phyloP scores from a whole-genome alignment of 2,888 invertebrate species.

The Drosophila fungiperda region DNA sequence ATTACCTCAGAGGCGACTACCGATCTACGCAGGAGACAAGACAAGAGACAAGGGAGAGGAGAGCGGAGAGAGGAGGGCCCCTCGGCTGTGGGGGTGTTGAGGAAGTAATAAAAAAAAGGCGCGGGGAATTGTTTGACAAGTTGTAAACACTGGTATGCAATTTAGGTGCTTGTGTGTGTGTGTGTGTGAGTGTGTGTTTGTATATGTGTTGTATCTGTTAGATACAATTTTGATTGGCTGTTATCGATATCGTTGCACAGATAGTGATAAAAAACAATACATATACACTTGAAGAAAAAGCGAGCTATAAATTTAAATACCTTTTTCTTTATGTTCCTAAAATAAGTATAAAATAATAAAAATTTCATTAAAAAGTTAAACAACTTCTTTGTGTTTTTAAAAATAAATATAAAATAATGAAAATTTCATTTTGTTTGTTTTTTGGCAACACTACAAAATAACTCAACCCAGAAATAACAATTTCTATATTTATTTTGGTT shows the following conservation, averaged over 20 bases:
- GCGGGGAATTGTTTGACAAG: slow-evolving; percentile 61
- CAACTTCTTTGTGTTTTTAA: no score
- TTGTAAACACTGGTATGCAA: slow-evolving; percentile 79
- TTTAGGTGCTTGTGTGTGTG: slow-evolving; percentile 53
- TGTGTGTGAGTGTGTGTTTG: slow-evolving; percentile 16
- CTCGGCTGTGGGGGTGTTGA: background rate
- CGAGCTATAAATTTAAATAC: background rate
- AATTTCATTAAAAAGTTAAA: background rate
- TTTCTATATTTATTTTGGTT: background rate
- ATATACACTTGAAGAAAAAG: background rate
- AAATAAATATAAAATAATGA: background rate
- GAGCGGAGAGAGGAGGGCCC: slow-evolving; percentile 1
- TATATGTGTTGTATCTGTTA: slow-evolving; percentile 61
- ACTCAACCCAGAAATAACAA: rapidly evolving
- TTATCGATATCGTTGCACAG: slow-evolving; percentile 40
- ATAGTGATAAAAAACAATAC: slow-evolving; percentile 42
- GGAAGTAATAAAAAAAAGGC: slow-evolving; percentile 15
- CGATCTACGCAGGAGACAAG: slow-evolving; percentile 42
- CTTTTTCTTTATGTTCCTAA: background rate
- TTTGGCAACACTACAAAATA: background rate
- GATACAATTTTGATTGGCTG: slow-evolving; percentile 74
- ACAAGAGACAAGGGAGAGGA: background rate
- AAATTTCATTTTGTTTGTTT: background rate
- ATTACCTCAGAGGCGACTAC: slow-evolving; percentile 57
- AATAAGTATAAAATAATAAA: background rate